Conservation (phyloP, 2,888 invertebrate genomes). For the Panzeria rudis region DNA sequence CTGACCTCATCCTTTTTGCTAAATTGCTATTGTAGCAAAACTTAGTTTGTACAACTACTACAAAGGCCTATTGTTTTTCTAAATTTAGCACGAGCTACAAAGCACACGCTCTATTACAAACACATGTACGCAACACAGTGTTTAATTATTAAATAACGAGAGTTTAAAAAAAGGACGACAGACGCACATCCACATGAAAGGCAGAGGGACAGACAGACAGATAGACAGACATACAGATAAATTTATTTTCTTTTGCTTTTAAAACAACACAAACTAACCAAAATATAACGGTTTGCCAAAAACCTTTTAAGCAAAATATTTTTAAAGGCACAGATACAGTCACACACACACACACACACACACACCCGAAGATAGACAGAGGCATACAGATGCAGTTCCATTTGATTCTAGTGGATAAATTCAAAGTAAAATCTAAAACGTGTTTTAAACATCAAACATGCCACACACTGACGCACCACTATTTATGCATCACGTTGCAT, state of each 20-base stretch:
- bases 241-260: constrained; percentile 41
- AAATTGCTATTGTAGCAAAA: constrained; percentile 52
- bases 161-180: background rate
- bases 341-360: background rate
- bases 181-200: background rate
- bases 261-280: constrained; percentile 24
- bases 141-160: constrained; percentile 5
- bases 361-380: background rate
- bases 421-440: constrained; percentile 55
- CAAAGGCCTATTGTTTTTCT: constrained; percentile 61
- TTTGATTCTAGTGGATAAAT: constrained; percentile 11
- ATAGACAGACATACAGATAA: background rate
- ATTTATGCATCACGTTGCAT: background rate
- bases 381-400: background rate
- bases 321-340: constrained; percentile 24
- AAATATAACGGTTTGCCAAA: constrained; percentile 66
- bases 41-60: constrained; percentile 50
- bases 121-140: background rate
- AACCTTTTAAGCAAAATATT: constrained; percentile 38
- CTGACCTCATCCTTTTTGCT: constrained; percentile 64
- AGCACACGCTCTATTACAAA: constrained; percentile 2
- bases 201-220: background rate
- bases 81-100: constrained; percentile 68
- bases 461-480: background rate
- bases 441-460: constrained; percentile 51